phyloP scores from a whole-genome alignment of 2,888 invertebrate species.

The Noctua pronuba region DNA sequence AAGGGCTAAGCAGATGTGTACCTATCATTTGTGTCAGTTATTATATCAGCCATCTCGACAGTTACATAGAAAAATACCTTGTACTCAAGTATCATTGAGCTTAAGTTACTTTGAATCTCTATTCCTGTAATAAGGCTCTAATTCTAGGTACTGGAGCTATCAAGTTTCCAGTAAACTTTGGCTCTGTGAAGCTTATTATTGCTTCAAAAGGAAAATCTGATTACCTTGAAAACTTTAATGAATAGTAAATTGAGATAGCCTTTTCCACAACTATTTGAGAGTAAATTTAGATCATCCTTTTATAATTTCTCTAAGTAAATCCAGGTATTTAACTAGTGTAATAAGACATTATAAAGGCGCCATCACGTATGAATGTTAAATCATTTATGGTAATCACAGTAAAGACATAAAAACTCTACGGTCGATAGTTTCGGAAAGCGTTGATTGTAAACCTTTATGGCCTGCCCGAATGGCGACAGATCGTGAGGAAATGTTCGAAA shows the following conservation, averaged over 20 bases:
- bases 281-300: neutral
- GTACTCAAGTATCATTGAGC: neutral
- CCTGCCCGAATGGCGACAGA: constrained; percentile 8
- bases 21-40: neutral
- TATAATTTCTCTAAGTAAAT: constrained; percentile 3
- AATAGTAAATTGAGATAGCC: neutral
- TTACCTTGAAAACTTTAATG: neutral
- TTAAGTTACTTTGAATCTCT: neutral
- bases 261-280: neutral
- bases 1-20: neutral
- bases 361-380: constrained; percentile 58
- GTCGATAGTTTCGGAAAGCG: constrained; percentile 51
- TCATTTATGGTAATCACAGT: constrained; percentile 56
- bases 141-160: neutral
- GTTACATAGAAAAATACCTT: neutral
- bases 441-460: constrained; percentile 52
- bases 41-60: neutral
- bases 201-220: neutral
- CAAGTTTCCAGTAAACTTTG: constrained; percentile 2
- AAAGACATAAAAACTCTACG: constrained; percentile 52
- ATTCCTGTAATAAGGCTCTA: neutral
- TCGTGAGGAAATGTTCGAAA: constrained; percentile 47
- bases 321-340: constrained; percentile 15
- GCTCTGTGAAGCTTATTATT: neutral
- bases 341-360: constrained; percentile 31